These are phyloP conservation scores for Poeciliopsis paucimaculata DNA, from an alignment of 2,797 vertebrate species.

Conservation along the genomic window DNA sequence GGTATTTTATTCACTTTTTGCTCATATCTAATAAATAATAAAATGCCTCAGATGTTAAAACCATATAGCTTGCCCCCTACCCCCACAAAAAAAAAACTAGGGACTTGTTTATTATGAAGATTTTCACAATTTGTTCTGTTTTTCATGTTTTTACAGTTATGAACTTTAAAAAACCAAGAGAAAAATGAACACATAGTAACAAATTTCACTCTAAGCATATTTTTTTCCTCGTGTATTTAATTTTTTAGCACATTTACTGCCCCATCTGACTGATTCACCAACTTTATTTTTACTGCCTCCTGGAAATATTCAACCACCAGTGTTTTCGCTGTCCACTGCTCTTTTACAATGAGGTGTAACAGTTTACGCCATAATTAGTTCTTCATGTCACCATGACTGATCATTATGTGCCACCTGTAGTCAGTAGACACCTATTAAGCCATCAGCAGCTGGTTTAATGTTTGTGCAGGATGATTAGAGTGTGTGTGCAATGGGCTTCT, in stretches of 20 bases:
- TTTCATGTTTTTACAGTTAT: not conserved
- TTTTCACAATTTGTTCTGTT: not conserved
- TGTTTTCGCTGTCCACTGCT: slow-evolving; percentile 16
- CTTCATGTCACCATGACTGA: slow-evolving; percentile 83
- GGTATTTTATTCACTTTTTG: not conserved
- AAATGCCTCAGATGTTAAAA: slow-evolving; percentile 30
- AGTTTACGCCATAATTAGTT: slow-evolving; percentile 91
- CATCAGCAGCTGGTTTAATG: slow-evolving; percentile 38
- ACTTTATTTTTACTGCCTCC: not conserved
- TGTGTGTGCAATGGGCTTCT: not conserved
- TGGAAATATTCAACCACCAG: slow-evolving; percentile 28
- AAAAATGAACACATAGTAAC: not conserved
- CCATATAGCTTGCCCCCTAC: not conserved
- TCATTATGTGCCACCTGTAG: slow-evolving; percentile 85
- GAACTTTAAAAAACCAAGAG: not conserved
- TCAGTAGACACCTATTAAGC: slow-evolving; percentile 83
- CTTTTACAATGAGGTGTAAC: slow-evolving; percentile 65
- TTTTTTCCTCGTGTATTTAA: not conserved
- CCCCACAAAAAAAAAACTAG: not conserved
- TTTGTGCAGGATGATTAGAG: slow-evolving; percentile 33
- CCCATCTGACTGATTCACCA: not conserved
- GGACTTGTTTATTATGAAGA: not conserved
- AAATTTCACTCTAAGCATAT: not conserved
- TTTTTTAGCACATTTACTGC: not conserved
- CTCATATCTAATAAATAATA: slow-evolving; percentile 11